Base-by-base conservation (phyloP, 2,797 vertebrate genomes). In the Limosa lapponica region DNA sequence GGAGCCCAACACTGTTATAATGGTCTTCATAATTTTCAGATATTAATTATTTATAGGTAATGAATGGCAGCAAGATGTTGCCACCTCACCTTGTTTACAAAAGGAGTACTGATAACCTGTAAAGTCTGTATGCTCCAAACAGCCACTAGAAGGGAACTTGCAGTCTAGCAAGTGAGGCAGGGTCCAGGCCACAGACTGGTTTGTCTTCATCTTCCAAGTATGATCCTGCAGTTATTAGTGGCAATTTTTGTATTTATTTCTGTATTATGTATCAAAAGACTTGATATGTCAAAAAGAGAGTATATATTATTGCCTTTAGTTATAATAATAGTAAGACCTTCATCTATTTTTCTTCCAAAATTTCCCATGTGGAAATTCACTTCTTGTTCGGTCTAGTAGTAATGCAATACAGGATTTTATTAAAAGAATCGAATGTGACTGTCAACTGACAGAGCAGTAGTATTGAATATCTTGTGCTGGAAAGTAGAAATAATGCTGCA, bases 401-500 rank as follows among this genome's bases (percentile, higher is more conserved):
- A 90, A 82, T 67, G 62, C 54, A 93, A 66, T 89, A 81, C 70
- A 30, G 48, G 73, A 78, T 96, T 94, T 96, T 95, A 93, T 93
- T 92, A 85, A 70, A 93, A 94, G 72, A 96, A 89, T 87, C 10
- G 6, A 90, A 95, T 92, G 61, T 85, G 92, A 83, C 94, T 96
- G 95, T 96, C 88, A 91, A 87, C 73, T 90, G 82, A 78, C 64
- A 89, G 69, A 89, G 64, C 34, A 77, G 75, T 69, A 86, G 65
- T 75, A 97, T 95, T 93, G 92, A 74, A 81, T 85, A 83, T 87
- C 90, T 89, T 89, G 51, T 89, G 74, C 88, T 96, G 83, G 51
- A 90, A 96, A 97, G 75, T 90, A 71, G 24, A 97, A 97, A 96
- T 91, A 95, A 95, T 91, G 86, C 67, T 95, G 34, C 74, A 95